Evolutionary conservation across 2,888 invertebrate genomes (phyloP).

Genomic region (Brachynemurus nebulosus): DNA sequence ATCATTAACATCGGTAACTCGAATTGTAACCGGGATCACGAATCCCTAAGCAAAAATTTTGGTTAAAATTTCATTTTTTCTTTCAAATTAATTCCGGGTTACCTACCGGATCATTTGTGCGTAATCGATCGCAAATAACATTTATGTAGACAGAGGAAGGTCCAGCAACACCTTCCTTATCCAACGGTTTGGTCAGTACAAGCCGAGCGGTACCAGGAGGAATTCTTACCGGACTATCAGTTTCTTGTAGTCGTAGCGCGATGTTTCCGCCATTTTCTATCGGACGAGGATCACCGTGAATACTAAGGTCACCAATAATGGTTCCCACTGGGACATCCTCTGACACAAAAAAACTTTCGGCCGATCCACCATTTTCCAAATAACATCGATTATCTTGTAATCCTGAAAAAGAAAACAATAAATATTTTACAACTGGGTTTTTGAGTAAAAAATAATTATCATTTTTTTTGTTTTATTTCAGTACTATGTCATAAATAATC

Average conservation of each 20-base stretch:
- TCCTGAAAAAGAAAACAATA: neutral
- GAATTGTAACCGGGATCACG: constrained; percentile 65
- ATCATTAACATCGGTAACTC: constrained; percentile 85
- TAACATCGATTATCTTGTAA: constrained; percentile 67
- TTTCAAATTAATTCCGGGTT: neutral
- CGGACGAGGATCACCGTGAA: constrained; percentile 66
- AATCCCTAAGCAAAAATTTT: constrained; percentile 46
- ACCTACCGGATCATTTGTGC: constrained; percentile 62
- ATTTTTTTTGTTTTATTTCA: too few relatives aligned
- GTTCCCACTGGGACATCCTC: constrained; percentile 73
- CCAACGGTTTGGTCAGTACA: constrained; percentile 59
- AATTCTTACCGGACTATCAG: constrained; percentile 65
- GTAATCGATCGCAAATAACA: constrained; percentile 68
- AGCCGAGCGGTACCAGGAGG: constrained; percentile 66
- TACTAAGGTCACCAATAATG: constrained; percentile 55
- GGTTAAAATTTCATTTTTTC: neutral
- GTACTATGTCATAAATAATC: too few relatives aligned
- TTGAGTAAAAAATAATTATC: too few relatives aligned
- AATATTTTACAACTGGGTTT: too few relatives aligned
- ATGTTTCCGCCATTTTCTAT: constrained; percentile 51
- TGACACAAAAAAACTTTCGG: constrained; percentile 80
- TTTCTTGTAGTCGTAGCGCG: constrained; percentile 60
- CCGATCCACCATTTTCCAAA: constrained; percentile 78
- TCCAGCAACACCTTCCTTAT: constrained; percentile 72
- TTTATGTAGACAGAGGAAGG: constrained; percentile 77